Percentiles rank a stretch among this genome's conserved stretches.
Evolutionary conservation across 2,797 vertebrate species (phyloP).

Genomic region (Prunella strophiata): DNA sequence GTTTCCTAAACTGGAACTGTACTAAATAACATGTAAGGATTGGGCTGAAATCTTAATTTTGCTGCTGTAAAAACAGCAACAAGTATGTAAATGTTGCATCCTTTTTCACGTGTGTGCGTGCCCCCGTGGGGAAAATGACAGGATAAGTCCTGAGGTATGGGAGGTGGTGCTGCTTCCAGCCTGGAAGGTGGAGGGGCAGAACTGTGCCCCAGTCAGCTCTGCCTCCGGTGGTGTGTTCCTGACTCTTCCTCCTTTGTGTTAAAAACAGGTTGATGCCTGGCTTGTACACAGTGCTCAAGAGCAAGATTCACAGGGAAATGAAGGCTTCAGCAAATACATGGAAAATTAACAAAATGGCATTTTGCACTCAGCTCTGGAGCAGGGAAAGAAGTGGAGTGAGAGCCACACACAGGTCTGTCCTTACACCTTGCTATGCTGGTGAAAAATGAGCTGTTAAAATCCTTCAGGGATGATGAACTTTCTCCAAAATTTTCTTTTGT

Average conservation of each 20-base stretch:
- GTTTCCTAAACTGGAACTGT: background rate
- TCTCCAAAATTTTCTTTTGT: background rate
- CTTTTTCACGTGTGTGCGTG: background rate
- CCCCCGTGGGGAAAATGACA: background rate
- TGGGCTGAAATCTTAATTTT: background rate
- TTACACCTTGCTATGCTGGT: background rate
- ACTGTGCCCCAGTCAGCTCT: background rate
- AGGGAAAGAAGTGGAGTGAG: background rate
- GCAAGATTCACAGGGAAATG: background rate
- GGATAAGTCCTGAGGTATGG: background rate
- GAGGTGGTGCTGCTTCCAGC: background rate
- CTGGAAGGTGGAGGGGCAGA: background rate
- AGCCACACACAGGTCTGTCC: background rate
- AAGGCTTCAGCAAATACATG: background rate
- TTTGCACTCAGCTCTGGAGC: background rate
- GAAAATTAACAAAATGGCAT: background rate
- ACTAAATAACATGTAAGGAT: background rate
- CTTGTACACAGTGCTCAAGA: background rate
- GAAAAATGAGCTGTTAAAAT: background rate
- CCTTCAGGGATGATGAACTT: background rate
- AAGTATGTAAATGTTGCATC: background rate
- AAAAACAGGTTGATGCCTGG: background rate
- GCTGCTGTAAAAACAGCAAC: background rate
- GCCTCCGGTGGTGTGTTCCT: background rate
- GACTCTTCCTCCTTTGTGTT: background rate